Conservation (phyloP, 2,797 vertebrate genomes). For the Gymnoscopelus microlampas region DNA sequence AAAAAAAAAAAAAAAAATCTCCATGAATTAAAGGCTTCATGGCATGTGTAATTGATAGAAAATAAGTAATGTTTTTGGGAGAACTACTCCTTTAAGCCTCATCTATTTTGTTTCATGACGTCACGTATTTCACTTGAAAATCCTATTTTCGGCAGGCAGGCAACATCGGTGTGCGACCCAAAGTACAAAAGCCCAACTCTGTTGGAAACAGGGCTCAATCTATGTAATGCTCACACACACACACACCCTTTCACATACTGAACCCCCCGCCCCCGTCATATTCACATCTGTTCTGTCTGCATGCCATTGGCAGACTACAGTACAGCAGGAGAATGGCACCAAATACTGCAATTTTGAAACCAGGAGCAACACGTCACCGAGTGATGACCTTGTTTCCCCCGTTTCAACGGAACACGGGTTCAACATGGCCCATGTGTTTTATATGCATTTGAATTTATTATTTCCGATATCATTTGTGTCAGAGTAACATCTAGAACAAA, state of each 20-base stretch:
- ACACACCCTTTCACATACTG: not conserved
- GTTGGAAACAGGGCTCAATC: constrained; percentile 44
- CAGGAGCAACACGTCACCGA: constrained; percentile 6
- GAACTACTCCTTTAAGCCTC: no score
- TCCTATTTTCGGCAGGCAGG: no score
- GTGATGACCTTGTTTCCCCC: no score
- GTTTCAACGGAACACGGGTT: no score
- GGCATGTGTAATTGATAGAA: no score
- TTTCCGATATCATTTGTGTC: constrained; percentile 44
- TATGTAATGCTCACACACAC: constrained; percentile 21
- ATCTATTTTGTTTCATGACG: no score
- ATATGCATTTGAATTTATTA: constrained; percentile 7
- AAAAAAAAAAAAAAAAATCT: no score
- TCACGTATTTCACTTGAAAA: no score
- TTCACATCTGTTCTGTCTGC: constrained; percentile 34
- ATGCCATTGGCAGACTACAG: constrained; percentile 34
- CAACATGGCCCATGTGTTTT: no score
- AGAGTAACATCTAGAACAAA: constrained; percentile 55
- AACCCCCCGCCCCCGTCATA: constrained; percentile 7
- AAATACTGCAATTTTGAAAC: constrained; percentile 56
- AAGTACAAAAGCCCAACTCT: constrained; percentile 10
- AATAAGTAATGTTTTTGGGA: no score
- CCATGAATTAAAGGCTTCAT: no score
- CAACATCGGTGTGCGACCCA: no score
- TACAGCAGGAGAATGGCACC: constrained; percentile 55